Base-by-base conservation (phyloP, 2,888 invertebrate species). In the Chrysina gloriosa region DNA sequence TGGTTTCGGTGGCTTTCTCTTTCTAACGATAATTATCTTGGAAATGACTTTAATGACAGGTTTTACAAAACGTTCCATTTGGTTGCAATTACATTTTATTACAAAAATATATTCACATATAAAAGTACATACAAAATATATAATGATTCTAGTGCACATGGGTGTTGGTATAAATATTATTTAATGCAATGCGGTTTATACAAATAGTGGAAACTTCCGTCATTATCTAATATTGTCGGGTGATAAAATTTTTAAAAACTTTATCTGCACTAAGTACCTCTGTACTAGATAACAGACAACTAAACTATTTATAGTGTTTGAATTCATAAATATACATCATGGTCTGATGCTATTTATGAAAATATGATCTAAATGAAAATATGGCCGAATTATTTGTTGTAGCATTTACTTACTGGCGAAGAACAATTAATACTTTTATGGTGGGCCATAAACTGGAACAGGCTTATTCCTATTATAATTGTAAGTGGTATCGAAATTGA, bases 391-490 rank as follows among this genome's bases (percentile, higher is more conserved):
- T 7, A 29, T 50, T 27, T 29, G 29, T 14, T 42, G 48, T 65
- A 29, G 14, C 47, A 56, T n/a, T n/a, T 45, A 64, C n/a, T 25
- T 9, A 1, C 11, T 42, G 19, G 25, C 16, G 2, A 19, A 7
- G 7, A 27, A 27, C 4, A 2, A 42, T 27, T n/a, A n/a, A 9
- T 2, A 14, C 4, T 52, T 68, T 72, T 77, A 77, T 19, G 77
- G 76, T 27, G 77, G 74, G 11, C 77, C 77, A 63, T 77, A 77
- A 11, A 65, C 73, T 9, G 69, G 50, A 7, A 65, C 63, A n/a
- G 76, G 76, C 21, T 71, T 71, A 19, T 70, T 68, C 14, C 69
- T 67, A 39, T 63, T 69, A 21, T 52, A 65, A 61, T 58, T 21
- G 23, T 71, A 61, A 39, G 56, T 61, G 48, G 21, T 47, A 27